A percentile compares a stretch with the other conserved stretches of the same genome.
phyloP scores from a whole-genome alignment of 2,888 invertebrate genomes.

The Lasioglossum figueresi region DNA sequence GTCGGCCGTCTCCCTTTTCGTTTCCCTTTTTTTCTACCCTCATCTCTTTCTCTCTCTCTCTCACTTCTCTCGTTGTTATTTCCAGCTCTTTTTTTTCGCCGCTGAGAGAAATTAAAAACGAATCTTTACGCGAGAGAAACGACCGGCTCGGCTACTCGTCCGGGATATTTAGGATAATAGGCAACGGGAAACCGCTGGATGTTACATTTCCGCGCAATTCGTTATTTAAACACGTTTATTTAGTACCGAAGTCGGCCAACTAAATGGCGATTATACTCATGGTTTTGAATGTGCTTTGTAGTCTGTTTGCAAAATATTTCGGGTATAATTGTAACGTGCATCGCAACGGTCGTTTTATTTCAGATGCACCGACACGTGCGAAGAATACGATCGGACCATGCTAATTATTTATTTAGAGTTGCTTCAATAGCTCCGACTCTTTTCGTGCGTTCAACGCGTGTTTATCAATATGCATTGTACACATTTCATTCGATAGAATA shows the following conservation, averaged over 20 bases:
- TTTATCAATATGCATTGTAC: not conserved
- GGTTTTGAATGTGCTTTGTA: not conserved
- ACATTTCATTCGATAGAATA: not conserved
- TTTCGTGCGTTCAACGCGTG: no score
- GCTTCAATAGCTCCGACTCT: not conserved
- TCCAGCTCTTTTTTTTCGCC: not conserved
- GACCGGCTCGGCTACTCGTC: slow-evolving; percentile 14
- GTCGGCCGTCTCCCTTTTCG: not conserved
- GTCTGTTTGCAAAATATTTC: not conserved
- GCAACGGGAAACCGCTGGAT: slow-evolving; percentile 20
- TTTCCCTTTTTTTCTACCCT: not conserved
- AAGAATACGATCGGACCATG: not conserved
- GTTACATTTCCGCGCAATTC: slow-evolving; percentile 62
- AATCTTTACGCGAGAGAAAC: slow-evolving; percentile 46
- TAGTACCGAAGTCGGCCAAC: slow-evolving; percentile 30
- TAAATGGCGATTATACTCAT: slow-evolving; percentile 6
- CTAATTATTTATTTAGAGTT: not conserved
- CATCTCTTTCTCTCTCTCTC: not conserved
- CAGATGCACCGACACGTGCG: not conserved
- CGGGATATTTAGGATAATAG: slow-evolving; percentile 48
- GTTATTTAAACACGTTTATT: slow-evolving; percentile 68
- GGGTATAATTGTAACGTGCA: not conserved
- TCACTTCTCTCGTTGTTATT: not conserved
- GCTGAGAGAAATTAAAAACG: slow-evolving; percentile 56
- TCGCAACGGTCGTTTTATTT: not conserved